A percentile compares a stretch with the other conserved stretches of the same genome.
These are phyloP conservation scores for Drosophila tripunctata DNA, from an alignment of 2,888 invertebrate species.

Conservation along the genomic window DNA sequence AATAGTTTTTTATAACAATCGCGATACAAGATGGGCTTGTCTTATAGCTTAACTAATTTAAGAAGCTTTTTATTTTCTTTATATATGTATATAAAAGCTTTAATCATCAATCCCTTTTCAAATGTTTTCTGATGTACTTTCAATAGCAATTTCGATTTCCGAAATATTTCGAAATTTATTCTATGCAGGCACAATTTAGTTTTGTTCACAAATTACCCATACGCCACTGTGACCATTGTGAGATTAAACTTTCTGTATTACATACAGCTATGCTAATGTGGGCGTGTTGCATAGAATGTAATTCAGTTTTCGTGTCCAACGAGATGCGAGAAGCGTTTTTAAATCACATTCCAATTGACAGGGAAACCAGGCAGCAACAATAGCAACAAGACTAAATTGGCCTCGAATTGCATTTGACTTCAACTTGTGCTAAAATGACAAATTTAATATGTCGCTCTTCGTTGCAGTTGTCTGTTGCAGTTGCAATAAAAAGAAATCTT, in stretches of 20 bases:
- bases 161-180: too few relatives aligned
- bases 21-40: too few relatives aligned
- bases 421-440: slow-evolving; percentile 63
- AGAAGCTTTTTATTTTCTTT: too few relatives aligned
- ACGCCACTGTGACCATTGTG: slow-evolving; percentile 9
- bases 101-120: too few relatives aligned
- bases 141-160: too few relatives aligned
- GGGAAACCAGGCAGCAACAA: slow-evolving; percentile 25
- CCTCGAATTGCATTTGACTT: slow-evolving; percentile 28
- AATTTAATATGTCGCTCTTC: slow-evolving; percentile 71
- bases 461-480: slow-evolving; percentile 53
- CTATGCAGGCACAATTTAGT: neutral
- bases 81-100: too few relatives aligned
- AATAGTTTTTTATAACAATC: too few relatives aligned
- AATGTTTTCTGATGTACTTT: too few relatives aligned
- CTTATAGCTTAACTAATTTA: too few relatives aligned
- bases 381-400: slow-evolving; percentile 21
- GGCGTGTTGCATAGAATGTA: slow-evolving; percentile 13
- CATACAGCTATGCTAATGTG: neutral
- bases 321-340: slow-evolving; percentile 50
- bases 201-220: slow-evolving; percentile 23
- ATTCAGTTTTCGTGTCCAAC: slow-evolving; percentile 50
- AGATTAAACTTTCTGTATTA: neutral
- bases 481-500: slow-evolving; percentile 42
- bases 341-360: slow-evolving; percentile 54